Evolutionary conservation across 2,797 vertebrate genomes (phyloP).

Genomic region (Kryptopterus vitreolus): DNA sequence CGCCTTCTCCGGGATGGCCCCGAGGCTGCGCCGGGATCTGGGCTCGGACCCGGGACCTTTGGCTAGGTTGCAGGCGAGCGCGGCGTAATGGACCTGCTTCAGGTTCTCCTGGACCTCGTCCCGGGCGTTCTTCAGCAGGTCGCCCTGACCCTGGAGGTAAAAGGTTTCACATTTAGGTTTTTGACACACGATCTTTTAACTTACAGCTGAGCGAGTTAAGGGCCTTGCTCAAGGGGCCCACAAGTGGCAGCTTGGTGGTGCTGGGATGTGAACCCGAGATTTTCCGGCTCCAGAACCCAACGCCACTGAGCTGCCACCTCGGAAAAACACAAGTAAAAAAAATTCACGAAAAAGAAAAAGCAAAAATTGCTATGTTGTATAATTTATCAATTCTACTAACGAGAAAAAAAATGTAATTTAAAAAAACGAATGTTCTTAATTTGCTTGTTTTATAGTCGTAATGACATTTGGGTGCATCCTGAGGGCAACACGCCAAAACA

Average conservation of each 20-base stretch:
- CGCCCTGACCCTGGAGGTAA: conserved; percentile 86
- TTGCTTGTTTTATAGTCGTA: not conserved
- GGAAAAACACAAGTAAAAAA: no score
- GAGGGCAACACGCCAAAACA: not conserved
- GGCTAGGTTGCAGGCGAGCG: conserved; percentile 86
- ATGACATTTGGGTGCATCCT: conserved; percentile 11
- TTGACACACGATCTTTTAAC: no score
- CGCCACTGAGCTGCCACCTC: no score
- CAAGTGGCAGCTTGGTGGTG: no score
- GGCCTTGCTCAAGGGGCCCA: no score
- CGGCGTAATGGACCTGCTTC: conserved; percentile 94
- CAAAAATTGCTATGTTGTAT: not conserved
- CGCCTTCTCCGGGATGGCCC: conserved; percentile 86
- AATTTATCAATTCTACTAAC: not conserved
- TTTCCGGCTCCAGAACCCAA: no score
- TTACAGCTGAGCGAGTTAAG: no score
- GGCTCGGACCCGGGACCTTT: conserved; percentile 74
- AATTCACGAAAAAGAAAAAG: not conserved
- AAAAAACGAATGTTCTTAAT: not conserved
- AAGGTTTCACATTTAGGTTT: no score
- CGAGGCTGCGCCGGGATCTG: conserved; percentile 81
- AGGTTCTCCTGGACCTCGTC: conserved; percentile 92
- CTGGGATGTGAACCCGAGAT: no score
- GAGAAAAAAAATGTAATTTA: not conserved
- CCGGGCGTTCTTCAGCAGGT: conserved; percentile 93